phyloP scores from a whole-genome alignment of 2,888 invertebrate genomes.

The Malthinus seriepunctatus region DNA sequence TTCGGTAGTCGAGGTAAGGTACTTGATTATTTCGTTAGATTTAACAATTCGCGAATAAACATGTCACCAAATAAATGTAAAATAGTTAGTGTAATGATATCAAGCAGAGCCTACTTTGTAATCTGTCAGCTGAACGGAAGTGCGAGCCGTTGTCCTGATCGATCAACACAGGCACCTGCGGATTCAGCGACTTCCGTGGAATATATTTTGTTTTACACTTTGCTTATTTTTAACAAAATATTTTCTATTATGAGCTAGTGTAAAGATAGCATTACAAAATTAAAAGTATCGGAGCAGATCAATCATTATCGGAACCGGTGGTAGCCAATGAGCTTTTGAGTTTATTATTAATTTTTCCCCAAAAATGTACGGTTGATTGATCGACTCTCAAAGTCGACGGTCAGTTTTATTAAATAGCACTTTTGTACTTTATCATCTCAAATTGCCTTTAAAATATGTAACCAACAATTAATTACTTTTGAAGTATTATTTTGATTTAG shows the following conservation, averaged over 20 bases:
- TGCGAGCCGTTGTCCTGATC: slow-evolving; percentile 44
- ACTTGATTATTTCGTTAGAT: too few relatives aligned
- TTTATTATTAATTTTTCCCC: too few relatives aligned
- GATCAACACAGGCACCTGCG: slow-evolving; percentile 44
- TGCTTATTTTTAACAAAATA: too few relatives aligned
- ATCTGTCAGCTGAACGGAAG: slow-evolving; percentile 45
- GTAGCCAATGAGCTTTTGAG: too few relatives aligned
- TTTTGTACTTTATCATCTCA: slow-evolving; percentile 29
- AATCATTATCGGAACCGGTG: neutral
- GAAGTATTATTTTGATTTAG: slow-evolving; percentile 51
- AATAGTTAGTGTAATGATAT: neutral
- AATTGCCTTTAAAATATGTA: slow-evolving; percentile 42
- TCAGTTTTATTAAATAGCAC: too few relatives aligned
- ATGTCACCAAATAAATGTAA: slow-evolving; percentile 1
- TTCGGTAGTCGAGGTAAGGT: too few relatives aligned
- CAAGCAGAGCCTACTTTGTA: slow-evolving; percentile 35
- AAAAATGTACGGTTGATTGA: too few relatives aligned
- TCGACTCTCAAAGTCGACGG: too few relatives aligned
- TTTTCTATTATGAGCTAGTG: too few relatives aligned
- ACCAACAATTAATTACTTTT: slow-evolving; percentile 48
- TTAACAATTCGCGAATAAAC: neutral
- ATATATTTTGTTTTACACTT: slow-evolving; percentile 23
- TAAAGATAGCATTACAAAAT: too few relatives aligned
- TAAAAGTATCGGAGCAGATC: neutral
- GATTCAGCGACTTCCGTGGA: slow-evolving; percentile 32